phyloP scores from a whole-genome alignment of 2,888 invertebrate species.

The Entomobrya proxima region DNA sequence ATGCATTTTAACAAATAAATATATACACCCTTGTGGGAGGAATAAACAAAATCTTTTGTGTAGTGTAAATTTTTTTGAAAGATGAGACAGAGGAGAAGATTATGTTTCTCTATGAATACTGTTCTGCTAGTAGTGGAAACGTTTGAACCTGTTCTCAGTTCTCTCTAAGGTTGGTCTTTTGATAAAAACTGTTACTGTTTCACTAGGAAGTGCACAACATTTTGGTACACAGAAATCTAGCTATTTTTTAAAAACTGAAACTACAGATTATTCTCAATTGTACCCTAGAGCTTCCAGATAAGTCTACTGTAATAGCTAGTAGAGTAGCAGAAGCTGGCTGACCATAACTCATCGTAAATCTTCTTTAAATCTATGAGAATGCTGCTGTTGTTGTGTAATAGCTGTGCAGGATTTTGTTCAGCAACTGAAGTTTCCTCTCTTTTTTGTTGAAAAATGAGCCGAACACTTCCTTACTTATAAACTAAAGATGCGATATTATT shows the following conservation, averaged over 20 bases:
- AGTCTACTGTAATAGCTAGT: not conserved
- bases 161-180: too few relatives aligned
- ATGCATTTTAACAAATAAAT: constrained; percentile 30
- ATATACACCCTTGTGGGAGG: constrained; percentile 36
- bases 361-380: not conserved
- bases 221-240: not conserved
- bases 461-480: not conserved
- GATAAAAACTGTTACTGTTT: too few relatives aligned
- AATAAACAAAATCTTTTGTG: constrained; percentile 33
- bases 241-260: not conserved
- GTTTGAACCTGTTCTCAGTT: constrained; percentile 17
- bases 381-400: not conserved
- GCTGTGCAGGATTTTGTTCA: not conserved
- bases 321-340: not conserved
- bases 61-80: constrained; percentile 39
- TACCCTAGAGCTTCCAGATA: not conserved
- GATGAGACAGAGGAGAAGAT: constrained; percentile 46
- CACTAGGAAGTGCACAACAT: not conserved
- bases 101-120: constrained; percentile 30
- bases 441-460: not conserved
- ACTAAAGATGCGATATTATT: constrained; percentile 2
- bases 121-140: not conserved
- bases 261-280: not conserved
- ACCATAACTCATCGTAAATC: constrained; percentile 56
- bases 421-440: not conserved